Evolutionary conservation across 2,113 vertebrate species (phyloP).

Genomic region (Tricholaema leucomelas): DNA sequence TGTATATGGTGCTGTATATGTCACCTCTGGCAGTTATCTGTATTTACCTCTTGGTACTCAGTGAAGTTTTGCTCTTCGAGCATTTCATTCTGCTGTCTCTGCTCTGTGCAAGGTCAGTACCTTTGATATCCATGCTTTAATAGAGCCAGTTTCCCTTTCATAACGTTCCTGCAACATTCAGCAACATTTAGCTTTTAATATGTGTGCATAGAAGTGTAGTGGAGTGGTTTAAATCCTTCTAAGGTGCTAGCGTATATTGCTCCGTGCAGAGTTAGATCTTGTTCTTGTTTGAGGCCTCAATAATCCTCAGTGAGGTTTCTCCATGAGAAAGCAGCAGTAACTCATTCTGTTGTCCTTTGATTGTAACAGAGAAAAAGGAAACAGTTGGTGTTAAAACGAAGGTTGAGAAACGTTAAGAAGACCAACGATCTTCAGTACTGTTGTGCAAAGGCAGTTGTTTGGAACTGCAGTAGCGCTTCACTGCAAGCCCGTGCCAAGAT

Average conservation of each 20-base stretch:
- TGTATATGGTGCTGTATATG: rapidly evolving
- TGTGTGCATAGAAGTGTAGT: rapidly evolving
- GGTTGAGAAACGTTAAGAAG: neutral
- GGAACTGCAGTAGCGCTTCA: neutral
- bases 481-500: neutral
- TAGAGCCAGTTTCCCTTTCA: neutral
- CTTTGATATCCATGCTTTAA: neutral
- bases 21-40: neutral
- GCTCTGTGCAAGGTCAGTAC: neutral
- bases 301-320: neutral
- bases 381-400: neutral
- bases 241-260: rapidly evolving
- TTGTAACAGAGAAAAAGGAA: neutral
- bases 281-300: neutral
- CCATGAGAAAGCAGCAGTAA: neutral
- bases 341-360: neutral
- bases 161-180: neutral
- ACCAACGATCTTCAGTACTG: neutral
- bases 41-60: neutral
- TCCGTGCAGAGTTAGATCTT: neutral
- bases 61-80: neutral
- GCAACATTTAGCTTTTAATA: neutral
- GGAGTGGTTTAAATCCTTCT: neutral
- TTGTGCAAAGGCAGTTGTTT: neutral
- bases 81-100: neutral